Conservation (phyloP, 2,888 invertebrate species). For the Tetragnatha montana region DNA sequence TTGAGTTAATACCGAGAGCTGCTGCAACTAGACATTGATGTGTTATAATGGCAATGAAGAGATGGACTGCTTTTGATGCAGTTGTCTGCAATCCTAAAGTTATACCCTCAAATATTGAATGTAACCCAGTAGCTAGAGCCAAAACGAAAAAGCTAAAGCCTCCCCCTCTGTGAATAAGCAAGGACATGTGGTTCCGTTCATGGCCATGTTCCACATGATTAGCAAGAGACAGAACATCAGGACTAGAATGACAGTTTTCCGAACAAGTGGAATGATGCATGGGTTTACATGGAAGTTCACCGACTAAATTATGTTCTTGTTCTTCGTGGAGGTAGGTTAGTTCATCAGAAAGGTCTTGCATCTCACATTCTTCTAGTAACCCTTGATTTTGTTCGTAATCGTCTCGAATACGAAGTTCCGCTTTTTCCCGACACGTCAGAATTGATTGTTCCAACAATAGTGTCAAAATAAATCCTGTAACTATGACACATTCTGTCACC, state of each 20-base stretch:
- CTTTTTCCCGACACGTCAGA: constrained; percentile 63
- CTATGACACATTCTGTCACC: constrained; percentile 74
- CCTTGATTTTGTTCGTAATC: constrained; percentile 66
- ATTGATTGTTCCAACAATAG: constrained; percentile 74
- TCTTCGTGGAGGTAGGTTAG: constrained; percentile 40
- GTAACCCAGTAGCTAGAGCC: constrained; percentile 75
- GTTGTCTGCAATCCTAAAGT: constrained; percentile 75
- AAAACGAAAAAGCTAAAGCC: constrained; percentile 74
- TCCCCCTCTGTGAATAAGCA: constrained; percentile 51
- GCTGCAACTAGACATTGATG: constrained; percentile 75
- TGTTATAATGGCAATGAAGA: constrained; percentile 75
- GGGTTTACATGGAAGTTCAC: constrained; percentile 13
- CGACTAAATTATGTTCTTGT: constrained; percentile 49
- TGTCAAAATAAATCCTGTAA: constrained; percentile 75
- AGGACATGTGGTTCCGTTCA: constrained; percentile 46
- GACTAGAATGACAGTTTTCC: constrained; percentile 34
- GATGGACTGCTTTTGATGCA: constrained; percentile 73
- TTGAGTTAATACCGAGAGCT: constrained; percentile 75
- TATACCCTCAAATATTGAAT: constrained; percentile 76
- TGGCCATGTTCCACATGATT: constrained; percentile 40
- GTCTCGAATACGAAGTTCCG: constrained; percentile 35
- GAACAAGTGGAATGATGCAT: constrained; percentile 25
- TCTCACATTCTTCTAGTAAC: constrained; percentile 67
- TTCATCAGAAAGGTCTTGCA: constrained; percentile 67
- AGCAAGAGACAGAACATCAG: constrained; percentile 29